Conservation (phyloP, 2,888 invertebrate species). For the Acleris laterana region DNA sequence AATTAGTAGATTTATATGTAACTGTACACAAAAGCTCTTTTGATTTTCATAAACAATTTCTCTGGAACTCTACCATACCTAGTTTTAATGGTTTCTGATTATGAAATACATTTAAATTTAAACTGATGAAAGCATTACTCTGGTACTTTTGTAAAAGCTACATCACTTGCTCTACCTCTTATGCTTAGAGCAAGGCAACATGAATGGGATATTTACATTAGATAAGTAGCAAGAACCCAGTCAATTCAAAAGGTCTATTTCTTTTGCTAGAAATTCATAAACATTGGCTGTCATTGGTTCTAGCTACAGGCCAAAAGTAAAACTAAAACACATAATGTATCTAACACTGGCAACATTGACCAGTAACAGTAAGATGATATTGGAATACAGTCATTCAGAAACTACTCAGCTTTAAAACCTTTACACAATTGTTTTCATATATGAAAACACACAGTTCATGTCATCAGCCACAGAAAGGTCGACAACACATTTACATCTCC, state of each 20-base stretch:
- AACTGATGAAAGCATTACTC: conserved; percentile 20
- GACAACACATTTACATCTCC: conserved; percentile 65
- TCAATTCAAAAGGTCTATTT: too few relatives aligned
- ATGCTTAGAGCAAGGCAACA: conserved; percentile 30
- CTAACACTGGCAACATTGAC: conserved; percentile 16
- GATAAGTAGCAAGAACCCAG: not conserved
- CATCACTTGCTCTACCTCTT: conserved; percentile 14
- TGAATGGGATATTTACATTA: conserved; percentile 21
- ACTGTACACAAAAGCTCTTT: too few relatives aligned
- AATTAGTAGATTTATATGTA: too few relatives aligned
- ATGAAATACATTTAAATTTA: conserved; percentile 6
- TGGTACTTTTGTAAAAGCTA: conserved; percentile 31
- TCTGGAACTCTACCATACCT: not conserved
- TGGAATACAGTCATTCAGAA: conserved; percentile 29
- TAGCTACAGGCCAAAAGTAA: conserved; percentile 11
- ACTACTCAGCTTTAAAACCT: conserved; percentile 38
- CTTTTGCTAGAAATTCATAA: not conserved
- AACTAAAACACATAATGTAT: not conserved
- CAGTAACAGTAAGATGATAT: conserved; percentile 22
- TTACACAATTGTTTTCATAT: conserved; percentile 72
- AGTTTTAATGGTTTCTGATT: conserved; percentile 8
- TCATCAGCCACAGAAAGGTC: conserved; percentile 55
- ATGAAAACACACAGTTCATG: conserved; percentile 75
- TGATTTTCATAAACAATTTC: not conserved
- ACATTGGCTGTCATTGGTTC: not conserved